Base-by-base conservation (phyloP, 2,888 invertebrate species). In the Apotomis capreana region DNA sequence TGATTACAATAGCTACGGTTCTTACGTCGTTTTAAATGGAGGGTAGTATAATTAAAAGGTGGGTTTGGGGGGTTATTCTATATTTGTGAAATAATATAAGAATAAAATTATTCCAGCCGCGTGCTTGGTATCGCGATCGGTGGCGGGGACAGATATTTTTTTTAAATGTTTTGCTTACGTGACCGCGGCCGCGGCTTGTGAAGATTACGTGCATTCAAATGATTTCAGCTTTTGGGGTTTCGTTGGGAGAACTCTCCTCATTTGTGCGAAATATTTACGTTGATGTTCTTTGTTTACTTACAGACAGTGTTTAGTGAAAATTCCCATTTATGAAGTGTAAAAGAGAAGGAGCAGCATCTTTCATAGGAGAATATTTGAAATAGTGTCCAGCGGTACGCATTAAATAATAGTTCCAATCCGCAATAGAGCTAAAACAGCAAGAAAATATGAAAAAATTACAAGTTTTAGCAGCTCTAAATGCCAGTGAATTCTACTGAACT, bases 71-170 rank as follows among this genome's bases (percentile, higher is more conserved):
- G 78, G 63, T 85, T 87, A 87, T 87, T 83, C 86, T 87, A 89
- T 89, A 89, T 89, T 88, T 87, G 88, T 88, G 87, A 87, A 84
- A 87, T 86, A 84, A 86, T 84, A 88, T 87, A 89, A 88, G 86
- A 88, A 88, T 85, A 89, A 89, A 92, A 88, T 86, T 91, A 92
- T 92, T 92, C 92, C 78, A 74, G 77, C 84, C 85, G 87, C 92
- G 91, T 91, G 77, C 86, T 85, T 87, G 86, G 90, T 91, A 92
- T 92, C 90, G 90, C 89, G 88, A 92, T 92, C 90, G 87, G 89
- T 91, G 92, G 83, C 81, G 85, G 79, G 83, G 87, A 83, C 91
- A 89, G 90, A 90, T 89, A 85, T 84, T 82, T 80, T 87, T 84
- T 81, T 81, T 83, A 83, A 82, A 82, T 86, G 83, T 89, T 90